phyloP scores from a whole-genome alignment of 2,797 vertebrate genomes.

The Sebastes nivosus region DNA sequence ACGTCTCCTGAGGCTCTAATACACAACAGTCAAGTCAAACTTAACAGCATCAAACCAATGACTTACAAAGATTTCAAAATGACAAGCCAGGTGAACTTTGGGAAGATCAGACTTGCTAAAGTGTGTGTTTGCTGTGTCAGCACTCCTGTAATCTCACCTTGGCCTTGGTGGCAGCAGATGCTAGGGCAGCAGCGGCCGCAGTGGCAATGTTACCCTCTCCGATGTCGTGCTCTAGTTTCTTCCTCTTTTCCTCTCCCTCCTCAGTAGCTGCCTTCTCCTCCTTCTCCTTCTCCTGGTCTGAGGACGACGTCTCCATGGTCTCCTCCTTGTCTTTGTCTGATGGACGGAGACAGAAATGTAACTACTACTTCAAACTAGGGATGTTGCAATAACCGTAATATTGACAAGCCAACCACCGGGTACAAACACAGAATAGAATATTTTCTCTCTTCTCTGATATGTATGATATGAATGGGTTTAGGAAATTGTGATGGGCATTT shows the following conservation, averaged over 20 bases:
- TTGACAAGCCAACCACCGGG: too few relatives aligned
- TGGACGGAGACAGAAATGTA: background rate
- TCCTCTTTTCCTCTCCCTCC: conserved; percentile 88
- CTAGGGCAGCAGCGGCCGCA: conserved; percentile 94
- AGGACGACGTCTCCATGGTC: conserved; percentile 86
- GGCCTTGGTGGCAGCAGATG: conserved; percentile 97
- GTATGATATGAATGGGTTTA: background rate
- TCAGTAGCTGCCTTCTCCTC: conserved; percentile 86
- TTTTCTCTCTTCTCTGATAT: too few relatives aligned
- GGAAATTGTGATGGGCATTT: too few relatives aligned
- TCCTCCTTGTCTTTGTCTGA: conserved; percentile 89
- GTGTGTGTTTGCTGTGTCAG: background rate
- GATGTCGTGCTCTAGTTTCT: conserved; percentile 92
- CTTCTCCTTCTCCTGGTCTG: conserved; percentile 80
- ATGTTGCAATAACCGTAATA: too few relatives aligned
- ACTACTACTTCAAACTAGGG: background rate
- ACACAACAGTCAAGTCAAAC: background rate
- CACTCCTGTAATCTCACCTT: conserved; percentile 84
- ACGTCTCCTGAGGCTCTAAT: too few relatives aligned
- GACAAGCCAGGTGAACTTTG: background rate
- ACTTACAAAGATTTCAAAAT: background rate
- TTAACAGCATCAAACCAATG: background rate
- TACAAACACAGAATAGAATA: too few relatives aligned
- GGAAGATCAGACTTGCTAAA: background rate
- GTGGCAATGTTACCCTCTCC: conserved; percentile 97